These are phyloP conservation scores for Dryobota labecula DNA, from an alignment of 2,888 invertebrate species.

Conservation along the genomic window DNA sequence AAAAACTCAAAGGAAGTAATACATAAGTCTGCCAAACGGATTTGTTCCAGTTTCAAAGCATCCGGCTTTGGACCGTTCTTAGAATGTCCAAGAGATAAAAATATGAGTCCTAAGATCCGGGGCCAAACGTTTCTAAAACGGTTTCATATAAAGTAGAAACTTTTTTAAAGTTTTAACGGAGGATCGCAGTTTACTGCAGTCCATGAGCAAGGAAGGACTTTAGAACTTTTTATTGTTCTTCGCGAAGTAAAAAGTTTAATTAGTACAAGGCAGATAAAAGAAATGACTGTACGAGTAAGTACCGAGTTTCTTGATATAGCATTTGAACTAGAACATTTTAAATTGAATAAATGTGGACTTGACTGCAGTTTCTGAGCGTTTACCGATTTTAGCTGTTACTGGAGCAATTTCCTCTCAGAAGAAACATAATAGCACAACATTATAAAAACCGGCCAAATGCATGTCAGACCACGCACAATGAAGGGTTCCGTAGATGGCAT, in stretches of 20 bases:
- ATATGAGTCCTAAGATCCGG: constrained; percentile 50
- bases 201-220: constrained; percentile 38
- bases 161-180: constrained; percentile 48
- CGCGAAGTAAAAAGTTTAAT: constrained; percentile 53
- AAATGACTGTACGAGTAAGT: constrained; percentile 12
- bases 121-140: constrained; percentile 49
- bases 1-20: constrained; percentile 44
- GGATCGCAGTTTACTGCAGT: constrained; percentile 50
- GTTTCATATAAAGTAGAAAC: constrained; percentile 37
- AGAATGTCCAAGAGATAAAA: constrained; percentile 41
- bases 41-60: constrained; percentile 50
- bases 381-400: neutral
- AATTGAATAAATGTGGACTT: constrained; percentile 15
- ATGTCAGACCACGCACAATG: too few species aligned
- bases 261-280: constrained; percentile 45
- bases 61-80: constrained; percentile 30
- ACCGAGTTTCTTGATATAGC: constrained; percentile 33
- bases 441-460: too few species aligned
- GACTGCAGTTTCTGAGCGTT: neutral
- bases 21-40: constrained; percentile 45
- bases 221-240: constrained; percentile 52
- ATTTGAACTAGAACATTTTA: constrained; percentile 19
- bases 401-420: neutral
- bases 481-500: too few species aligned
- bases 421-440: neutral